phyloP scores from a whole-genome alignment of 2,888 invertebrate genomes.

The Phortica okadai region DNA sequence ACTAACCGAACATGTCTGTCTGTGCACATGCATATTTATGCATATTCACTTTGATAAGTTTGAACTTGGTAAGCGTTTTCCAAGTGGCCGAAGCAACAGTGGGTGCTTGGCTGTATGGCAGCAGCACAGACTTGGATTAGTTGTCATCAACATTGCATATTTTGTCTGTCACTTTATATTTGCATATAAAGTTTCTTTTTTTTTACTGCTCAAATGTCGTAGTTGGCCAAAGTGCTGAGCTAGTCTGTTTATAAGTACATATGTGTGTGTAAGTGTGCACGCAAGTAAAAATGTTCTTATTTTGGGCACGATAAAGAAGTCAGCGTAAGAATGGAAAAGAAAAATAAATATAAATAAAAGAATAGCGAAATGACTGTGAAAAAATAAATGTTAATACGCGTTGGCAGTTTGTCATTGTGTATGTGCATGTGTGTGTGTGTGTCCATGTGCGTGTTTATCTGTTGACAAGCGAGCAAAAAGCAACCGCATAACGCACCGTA shows the following conservation, averaged over 20 bases:
- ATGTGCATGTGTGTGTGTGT: neutral
- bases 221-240: neutral
- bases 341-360: constrained; percentile 7
- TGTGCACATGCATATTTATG: neutral
- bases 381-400: constrained; percentile 69
- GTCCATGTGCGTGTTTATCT: constrained; percentile 3
- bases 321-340: neutral
- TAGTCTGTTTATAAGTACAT: constrained; percentile 37
- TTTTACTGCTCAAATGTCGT: neutral
- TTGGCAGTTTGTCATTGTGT: constrained; percentile 36
- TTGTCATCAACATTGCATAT: constrained; percentile 37
- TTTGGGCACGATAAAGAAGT: neutral
- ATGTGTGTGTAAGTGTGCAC: neutral
- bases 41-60: constrained; percentile 12
- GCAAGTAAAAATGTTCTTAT: constrained; percentile 20
- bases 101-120: neutral
- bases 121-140: constrained; percentile 26
- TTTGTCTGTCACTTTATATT: constrained; percentile 58
- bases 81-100: neutral
- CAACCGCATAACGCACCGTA: constrained; percentile 2
- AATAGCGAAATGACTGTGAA: constrained; percentile 59
- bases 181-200: constrained; percentile 33
- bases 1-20: neutral
- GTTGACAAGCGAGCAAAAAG: neutral
- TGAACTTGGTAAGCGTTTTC: neutral